Conservation (phyloP, 2,113 vertebrate species). For the Petrocephalus microphthalmus region DNA sequence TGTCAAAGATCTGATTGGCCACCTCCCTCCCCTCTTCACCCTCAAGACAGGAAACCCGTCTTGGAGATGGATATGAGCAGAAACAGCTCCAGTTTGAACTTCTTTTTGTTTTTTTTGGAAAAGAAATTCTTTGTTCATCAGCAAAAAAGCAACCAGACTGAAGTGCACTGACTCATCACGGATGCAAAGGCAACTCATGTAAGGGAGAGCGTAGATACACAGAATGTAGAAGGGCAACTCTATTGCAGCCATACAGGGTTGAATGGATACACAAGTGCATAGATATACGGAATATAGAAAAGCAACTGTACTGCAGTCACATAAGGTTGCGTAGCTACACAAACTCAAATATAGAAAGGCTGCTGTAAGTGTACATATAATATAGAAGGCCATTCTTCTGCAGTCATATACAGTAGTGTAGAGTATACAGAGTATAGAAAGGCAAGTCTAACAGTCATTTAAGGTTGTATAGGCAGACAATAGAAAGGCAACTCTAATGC, state of each 20-base stretch:
- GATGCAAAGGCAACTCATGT: background rate
- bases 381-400: too few relatives aligned
- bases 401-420: background rate
- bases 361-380: too few relatives aligned
- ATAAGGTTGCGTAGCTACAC: too few relatives aligned
- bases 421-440: background rate
- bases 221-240: background rate
- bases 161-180: background rate
- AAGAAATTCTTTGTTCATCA: background rate
- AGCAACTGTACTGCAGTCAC: background rate
- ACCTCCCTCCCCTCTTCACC: background rate
- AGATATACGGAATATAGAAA: background rate
- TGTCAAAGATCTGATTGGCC: conserved; percentile 27
- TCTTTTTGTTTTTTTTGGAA: background rate
- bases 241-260: background rate
- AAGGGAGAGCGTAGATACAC: background rate
- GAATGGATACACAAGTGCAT: background rate
- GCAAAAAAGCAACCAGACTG: background rate
- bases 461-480: background rate
- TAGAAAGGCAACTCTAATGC: background rate
- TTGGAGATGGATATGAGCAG: background rate
- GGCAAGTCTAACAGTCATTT: background rate
- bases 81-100: background rate
- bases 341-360: too few relatives aligned
- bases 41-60: background rate